A percentile compares a stretch with the other conserved stretches of the same genome.
phyloP scores from a whole-genome alignment of 2,888 invertebrate species.

The Melinopterus prodromus region DNA sequence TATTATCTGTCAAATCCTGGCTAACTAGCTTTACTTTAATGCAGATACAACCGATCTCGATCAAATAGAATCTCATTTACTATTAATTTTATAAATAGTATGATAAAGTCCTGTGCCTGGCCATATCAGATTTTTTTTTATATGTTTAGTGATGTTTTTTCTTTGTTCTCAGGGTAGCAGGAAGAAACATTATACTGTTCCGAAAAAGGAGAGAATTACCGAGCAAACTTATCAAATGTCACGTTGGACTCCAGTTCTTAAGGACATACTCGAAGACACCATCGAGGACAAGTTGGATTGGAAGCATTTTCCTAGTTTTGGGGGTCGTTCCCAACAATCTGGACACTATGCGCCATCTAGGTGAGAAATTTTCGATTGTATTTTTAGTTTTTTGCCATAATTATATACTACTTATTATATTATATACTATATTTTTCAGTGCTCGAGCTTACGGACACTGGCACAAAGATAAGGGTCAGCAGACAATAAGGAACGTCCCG shows the following conservation, averaged over 20 bases:
- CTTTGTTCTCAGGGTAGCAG: constrained; percentile 66
- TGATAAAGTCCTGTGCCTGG: no score
- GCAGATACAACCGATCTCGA: no score
- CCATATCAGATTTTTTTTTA: not conserved
- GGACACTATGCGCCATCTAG: constrained; percentile 91
- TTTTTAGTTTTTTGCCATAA: no score
- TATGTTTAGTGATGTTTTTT: constrained; percentile 24
- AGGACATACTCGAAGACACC: constrained; percentile 98
- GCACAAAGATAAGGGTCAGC: constrained; percentile 98
- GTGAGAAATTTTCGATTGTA: constrained; percentile 58
- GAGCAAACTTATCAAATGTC: constrained; percentile 99
- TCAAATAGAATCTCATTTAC: no score
- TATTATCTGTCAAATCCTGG: no score
- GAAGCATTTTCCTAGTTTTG: constrained; percentile 95
- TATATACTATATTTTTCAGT: constrained; percentile 63
- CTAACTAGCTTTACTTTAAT: no score
- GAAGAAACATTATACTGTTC: constrained; percentile 86
- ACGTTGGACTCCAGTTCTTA: constrained; percentile 97
- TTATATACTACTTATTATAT: no score
- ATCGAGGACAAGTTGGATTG: constrained; percentile 97
- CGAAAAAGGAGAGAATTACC: constrained; percentile 93
- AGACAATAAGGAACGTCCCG: constrained; percentile 94
- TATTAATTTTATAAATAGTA: no score
- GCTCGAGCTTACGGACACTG: constrained; percentile 95
- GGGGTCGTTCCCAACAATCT: constrained; percentile 86